phyloP scores from a whole-genome alignment of 2,113 vertebrate species.

The Ceyx margarethae region DNA sequence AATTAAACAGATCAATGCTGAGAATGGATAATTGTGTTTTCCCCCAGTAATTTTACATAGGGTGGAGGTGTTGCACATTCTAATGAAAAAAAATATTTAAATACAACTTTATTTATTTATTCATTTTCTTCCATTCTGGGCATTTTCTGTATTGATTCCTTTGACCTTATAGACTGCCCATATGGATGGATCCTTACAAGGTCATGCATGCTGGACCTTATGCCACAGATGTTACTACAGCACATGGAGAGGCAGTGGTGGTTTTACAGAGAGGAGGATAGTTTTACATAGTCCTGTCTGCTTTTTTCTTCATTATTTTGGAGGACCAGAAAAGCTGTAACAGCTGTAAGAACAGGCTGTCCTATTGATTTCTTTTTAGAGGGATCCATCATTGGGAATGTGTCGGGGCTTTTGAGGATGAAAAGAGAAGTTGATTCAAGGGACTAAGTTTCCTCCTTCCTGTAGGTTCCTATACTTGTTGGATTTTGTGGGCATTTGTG shows the following conservation, averaged over 20 bases:
- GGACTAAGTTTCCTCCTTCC: neutral
- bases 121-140: neutral
- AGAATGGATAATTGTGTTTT: neutral
- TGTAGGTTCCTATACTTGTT: neutral
- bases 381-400: neutral
- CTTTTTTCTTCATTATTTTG: neutral
- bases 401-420: neutral
- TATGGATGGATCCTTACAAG: neutral
- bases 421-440: neutral
- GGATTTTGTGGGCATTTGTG: neutral
- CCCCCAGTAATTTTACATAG: neutral
- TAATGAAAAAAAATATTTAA: neutral
- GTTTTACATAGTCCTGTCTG: neutral
- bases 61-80: neutral
- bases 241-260: accelerated
- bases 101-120: neutral
- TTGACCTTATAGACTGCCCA: neutral
- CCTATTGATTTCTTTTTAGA: neutral
- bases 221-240: neutral
- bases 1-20: neutral
- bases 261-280: neutral
- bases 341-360: neutral
- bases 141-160: neutral
- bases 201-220: neutral
- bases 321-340: neutral